Conservation (phyloP, 2,797 vertebrate genomes). For the Melanotaenia boesemani region DNA sequence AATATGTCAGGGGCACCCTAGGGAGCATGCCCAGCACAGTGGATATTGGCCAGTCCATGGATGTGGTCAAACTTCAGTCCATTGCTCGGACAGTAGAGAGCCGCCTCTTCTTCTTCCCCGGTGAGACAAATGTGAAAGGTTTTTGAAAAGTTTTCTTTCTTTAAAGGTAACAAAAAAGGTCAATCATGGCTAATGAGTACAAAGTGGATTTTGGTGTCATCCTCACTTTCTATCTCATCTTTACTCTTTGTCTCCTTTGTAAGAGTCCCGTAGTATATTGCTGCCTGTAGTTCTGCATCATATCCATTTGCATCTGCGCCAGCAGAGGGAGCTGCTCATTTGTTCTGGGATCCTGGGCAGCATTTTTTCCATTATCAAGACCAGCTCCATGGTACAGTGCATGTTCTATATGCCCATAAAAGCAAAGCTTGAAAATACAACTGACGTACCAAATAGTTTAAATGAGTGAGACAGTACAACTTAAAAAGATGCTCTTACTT, state of each 20-base stretch:
- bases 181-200: background rate
- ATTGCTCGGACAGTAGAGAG: slow-evolving; percentile 98
- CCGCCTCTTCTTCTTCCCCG: slow-evolving; percentile 96
- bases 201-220: background rate
- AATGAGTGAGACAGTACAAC: background rate
- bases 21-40: slow-evolving; percentile 99
- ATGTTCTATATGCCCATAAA: background rate
- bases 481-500: background rate
- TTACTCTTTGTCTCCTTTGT: background rate
- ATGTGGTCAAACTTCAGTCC: slow-evolving; percentile 98
- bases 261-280: slow-evolving; percentile 97
- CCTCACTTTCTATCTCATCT: background rate
- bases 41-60: slow-evolving; percentile 98
- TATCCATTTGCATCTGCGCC: slow-evolving; percentile 97
- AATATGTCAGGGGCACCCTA: slow-evolving; percentile 95
- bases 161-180: background rate
- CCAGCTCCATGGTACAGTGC: slow-evolving; percentile 90
- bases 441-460: background rate
- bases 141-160: slow-evolving; percentile 13
- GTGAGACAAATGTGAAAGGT: slow-evolving; percentile 72
- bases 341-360: slow-evolving; percentile 98
- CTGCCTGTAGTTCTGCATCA: slow-evolving; percentile 98
- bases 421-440: background rate
- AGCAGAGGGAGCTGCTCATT: slow-evolving; percentile 99
- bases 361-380: slow-evolving; percentile 98